These are phyloP conservation scores for Drosophila prostipennis DNA, from an alignment of 2,888 invertebrate genomes.

Conservation along the genomic window DNA sequence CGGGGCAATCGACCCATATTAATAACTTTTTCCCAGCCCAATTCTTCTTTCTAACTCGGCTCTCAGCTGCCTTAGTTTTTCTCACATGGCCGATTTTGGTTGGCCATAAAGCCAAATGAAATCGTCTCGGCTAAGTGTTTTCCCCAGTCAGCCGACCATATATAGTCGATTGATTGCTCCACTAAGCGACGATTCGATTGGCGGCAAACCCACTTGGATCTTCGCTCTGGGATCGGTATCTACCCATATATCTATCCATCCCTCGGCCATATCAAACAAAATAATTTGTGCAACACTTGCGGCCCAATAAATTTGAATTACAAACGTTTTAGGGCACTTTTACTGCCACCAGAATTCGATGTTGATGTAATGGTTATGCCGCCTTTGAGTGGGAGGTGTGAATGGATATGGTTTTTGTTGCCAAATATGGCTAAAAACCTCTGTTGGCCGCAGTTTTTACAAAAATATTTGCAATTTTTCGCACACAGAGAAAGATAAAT, in stretches of 20 bases:
- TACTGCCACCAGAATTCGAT: conserved; percentile 73
- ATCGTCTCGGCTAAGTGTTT: conserved; percentile 74
- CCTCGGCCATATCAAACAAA: conserved; percentile 48
- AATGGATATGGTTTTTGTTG: conserved; percentile 16
- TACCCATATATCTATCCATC: background rate
- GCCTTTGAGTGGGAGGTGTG: conserved; percentile 30
- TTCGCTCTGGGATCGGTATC: background rate
- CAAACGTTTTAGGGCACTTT: conserved; percentile 80
- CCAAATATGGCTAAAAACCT: conserved; percentile 35
- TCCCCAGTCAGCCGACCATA: conserved; percentile 72
- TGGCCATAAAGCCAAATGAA: conserved; percentile 73
- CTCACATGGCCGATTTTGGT: conserved; percentile 63
- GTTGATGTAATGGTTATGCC: conserved; percentile 36
- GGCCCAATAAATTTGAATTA: conserved; percentile 82
- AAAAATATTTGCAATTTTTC: conserved; percentile 18
- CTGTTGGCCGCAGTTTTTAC: background rate
- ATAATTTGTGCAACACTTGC: conserved; percentile 54
- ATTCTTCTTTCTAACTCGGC: conserved; percentile 23
- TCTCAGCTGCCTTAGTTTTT: conserved; percentile 36
- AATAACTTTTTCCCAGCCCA: conserved; percentile 66
- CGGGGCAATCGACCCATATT: conserved; percentile 61
- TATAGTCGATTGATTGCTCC: conserved; percentile 81
- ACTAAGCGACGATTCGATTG: conserved; percentile 61
- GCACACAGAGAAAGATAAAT: background rate
- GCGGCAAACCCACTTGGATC: conserved; percentile 32